A percentile compares a stretch with the other conserved stretches of the same genome.
Conservation (phyloP, 1,140 invertebrate species). For the Musca vetustissima region DNA sequence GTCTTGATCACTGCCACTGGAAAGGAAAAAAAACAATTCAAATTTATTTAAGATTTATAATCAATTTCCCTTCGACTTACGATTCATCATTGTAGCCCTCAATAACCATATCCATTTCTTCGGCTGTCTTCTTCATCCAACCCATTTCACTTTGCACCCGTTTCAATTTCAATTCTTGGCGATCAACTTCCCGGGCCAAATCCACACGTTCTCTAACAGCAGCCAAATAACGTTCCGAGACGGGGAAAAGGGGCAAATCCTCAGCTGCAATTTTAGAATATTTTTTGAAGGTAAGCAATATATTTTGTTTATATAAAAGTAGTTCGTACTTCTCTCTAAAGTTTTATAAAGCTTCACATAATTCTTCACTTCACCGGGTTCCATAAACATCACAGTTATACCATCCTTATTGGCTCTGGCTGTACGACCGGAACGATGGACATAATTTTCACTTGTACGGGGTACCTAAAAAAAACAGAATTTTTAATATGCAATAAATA, state of each 20-base stretch:
- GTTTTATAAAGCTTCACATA: slow-evolving; percentile 84
- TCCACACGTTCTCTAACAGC: slow-evolving; percentile 72
- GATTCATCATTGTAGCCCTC: slow-evolving; percentile 63
- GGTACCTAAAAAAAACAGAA: slow-evolving; percentile 70
- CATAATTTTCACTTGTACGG: slow-evolving; percentile 90
- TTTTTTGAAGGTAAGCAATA: not conserved
- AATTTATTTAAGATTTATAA: not conserved
- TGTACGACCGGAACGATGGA: slow-evolving; percentile 95
- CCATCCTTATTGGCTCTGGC: slow-evolving; percentile 87
- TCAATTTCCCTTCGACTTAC: no score
- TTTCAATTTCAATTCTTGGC: slow-evolving; percentile 67
- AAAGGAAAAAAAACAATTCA: not conserved
- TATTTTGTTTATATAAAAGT: slow-evolving; percentile 12
- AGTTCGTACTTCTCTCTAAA: slow-evolving; percentile 75
- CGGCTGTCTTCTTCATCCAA: slow-evolving; percentile 81
- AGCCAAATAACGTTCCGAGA: slow-evolving; percentile 69
- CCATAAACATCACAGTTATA: slow-evolving; percentile 88
- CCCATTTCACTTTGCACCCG: slow-evolving; percentile 70
- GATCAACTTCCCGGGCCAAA: slow-evolving; percentile 78
- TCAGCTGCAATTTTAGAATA: slow-evolving; percentile 64
- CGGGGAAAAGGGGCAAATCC: slow-evolving; percentile 80
- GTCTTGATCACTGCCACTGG: slow-evolving; percentile 48
- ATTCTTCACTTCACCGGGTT: slow-evolving; percentile 77
- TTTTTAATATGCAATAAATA: no score
- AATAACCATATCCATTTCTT: slow-evolving; percentile 85